phyloP scores from a whole-genome alignment of 2,888 invertebrate genomes.

The Lochmaea capreae region DNA sequence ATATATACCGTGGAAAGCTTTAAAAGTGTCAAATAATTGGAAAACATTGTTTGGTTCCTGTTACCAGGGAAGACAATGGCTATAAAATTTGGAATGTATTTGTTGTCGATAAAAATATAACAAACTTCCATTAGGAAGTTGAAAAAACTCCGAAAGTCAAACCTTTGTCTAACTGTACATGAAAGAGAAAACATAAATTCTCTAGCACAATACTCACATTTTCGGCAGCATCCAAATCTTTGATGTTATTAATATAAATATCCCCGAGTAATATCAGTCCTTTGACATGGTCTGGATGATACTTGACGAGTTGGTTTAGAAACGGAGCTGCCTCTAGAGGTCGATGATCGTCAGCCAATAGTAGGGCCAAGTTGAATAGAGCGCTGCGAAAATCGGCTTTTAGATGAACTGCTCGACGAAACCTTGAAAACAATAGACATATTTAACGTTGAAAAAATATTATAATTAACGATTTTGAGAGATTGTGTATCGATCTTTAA shows the following conservation, averaged over 20 bases:
- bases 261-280: slow-evolving; percentile 94
- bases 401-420: slow-evolving; percentile 80
- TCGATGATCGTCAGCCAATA: slow-evolving; percentile 88
- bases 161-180: too few relatives aligned
- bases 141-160: too few relatives aligned
- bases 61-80: neutral
- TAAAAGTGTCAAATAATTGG: neutral
- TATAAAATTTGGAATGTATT: too few relatives aligned
- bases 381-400: slow-evolving; percentile 94
- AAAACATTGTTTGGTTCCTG: neutral
- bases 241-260: slow-evolving; percentile 95
- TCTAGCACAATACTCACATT: slow-evolving; percentile 72
- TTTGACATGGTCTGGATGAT: slow-evolving; percentile 94
- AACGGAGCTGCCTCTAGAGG: slow-evolving; percentile 94
- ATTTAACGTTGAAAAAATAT: too few relatives aligned
- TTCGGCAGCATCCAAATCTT: slow-evolving; percentile 94
- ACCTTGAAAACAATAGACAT: slow-evolving; percentile 25
- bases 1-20: neutral
- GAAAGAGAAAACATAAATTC: too few relatives aligned
- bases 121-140: too few relatives aligned
- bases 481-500: neutral
- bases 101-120: too few relatives aligned
- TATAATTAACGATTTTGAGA: neutral
- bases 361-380: slow-evolving; percentile 91
- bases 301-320: slow-evolving; percentile 88